phyloP scores from a whole-genome alignment of 2,797 vertebrate species.

The Pangasius sanitwongsei region DNA sequence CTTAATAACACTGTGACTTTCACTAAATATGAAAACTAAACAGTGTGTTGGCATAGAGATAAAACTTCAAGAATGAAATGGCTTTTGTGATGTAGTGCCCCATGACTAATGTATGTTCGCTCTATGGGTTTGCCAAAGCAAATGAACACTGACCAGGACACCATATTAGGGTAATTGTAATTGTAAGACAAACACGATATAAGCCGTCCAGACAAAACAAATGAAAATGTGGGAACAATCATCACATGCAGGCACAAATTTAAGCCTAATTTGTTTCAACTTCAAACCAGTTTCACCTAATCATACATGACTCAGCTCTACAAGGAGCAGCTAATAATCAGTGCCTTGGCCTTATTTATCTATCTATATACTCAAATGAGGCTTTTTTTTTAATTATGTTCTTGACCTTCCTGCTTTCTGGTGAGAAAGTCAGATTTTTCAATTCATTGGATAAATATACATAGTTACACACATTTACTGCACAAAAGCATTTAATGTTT shows the following conservation, averaged over 20 bases:
- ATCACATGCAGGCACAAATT: conserved; percentile 16
- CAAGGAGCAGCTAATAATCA: conserved; percentile 24
- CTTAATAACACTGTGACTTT: background rate
- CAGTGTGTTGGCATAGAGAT: background rate
- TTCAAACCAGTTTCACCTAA: conserved; percentile 26
- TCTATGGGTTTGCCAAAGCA: conserved; percentile 28
- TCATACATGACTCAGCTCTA: conserved; percentile 12
- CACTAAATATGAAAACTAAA: background rate
- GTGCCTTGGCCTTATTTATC: conserved; percentile 2
- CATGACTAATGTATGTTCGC: conserved; percentile 35
- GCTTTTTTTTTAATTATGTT: background rate
- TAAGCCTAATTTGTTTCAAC: conserved; percentile 40
- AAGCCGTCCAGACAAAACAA: conserved; percentile 46
- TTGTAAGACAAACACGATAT: conserved; percentile 45
- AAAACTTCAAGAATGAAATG: conserved; percentile 2
- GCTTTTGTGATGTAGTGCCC: conserved; percentile 33
- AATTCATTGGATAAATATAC: background rate
- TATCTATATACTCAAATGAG: background rate
- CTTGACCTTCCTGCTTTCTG: background rate
- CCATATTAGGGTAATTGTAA: conserved; percentile 45
- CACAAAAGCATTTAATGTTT: background rate
- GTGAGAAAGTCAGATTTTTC: background rate
- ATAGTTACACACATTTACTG: background rate
- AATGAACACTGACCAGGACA: conserved; percentile 45
- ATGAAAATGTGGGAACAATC: conserved; percentile 47